Evolutionary conservation across 1,140 invertebrate genomes (phyloP).

Genomic region (Hyles euphorbiae): DNA sequence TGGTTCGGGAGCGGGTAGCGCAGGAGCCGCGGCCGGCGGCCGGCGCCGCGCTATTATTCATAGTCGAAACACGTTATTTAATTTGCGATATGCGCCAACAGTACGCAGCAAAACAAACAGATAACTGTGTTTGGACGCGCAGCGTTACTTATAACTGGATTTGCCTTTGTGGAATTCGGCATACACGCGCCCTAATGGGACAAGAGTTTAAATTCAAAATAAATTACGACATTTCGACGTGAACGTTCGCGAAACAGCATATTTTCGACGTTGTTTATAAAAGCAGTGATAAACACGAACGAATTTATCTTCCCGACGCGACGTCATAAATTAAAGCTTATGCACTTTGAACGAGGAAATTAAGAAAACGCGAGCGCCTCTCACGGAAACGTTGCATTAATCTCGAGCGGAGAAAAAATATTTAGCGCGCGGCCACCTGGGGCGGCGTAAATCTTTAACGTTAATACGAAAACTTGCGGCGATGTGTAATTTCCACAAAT

Average conservation of each 20-base stretch:
- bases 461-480: slow-evolving; percentile 20
- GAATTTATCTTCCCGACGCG: slow-evolving; percentile 32
- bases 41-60: slow-evolving; percentile 36
- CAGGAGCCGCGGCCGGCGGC: slow-evolving; percentile 3
- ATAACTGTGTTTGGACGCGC: slow-evolving; percentile 43
- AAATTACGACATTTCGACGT: slow-evolving; percentile 33
- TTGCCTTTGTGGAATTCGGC: slow-evolving; percentile 60
- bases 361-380: slow-evolving; percentile 31
- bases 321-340: slow-evolving; percentile 36
- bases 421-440: not conserved
- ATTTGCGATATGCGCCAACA: slow-evolving; percentile 58
- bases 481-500: slow-evolving; percentile 66
- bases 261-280: slow-evolving; percentile 25
- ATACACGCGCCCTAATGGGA: slow-evolving; percentile 51
- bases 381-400: slow-evolving; percentile 30
- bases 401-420: slow-evolving; percentile 15
- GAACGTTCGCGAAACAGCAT: slow-evolving; percentile 29
- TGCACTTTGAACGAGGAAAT: slow-evolving; percentile 33
- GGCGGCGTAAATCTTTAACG: slow-evolving; percentile 12
- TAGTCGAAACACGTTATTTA: slow-evolving; percentile 57
- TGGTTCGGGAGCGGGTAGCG: slow-evolving; percentile 23
- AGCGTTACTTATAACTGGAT: slow-evolving; percentile 61
- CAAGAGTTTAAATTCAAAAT: slow-evolving; percentile 55
- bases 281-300: slow-evolving; percentile 31
- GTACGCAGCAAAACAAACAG: slow-evolving; percentile 59